Evolutionary conservation across 2,797 vertebrate genomes (phyloP).

Genomic region (Typhlichthys eigenmanni): DNA sequence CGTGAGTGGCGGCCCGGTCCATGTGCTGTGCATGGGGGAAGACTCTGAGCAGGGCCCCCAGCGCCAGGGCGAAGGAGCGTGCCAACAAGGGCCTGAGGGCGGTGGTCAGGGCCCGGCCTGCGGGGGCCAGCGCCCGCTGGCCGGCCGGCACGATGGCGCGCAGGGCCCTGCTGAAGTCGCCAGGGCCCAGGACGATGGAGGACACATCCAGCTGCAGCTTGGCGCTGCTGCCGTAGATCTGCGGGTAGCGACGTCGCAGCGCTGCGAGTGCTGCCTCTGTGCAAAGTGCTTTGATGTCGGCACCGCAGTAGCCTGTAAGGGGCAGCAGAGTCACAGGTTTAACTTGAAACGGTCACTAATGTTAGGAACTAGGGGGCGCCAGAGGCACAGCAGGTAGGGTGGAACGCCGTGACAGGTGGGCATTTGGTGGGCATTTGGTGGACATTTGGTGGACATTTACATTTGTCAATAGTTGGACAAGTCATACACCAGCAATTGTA

Average conservation of each 20-base stretch:
- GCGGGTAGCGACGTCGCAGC: constrained; percentile 92
- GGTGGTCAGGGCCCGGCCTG: constrained; percentile 88
- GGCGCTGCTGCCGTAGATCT: constrained; percentile 96
- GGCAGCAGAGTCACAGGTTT: background rate
- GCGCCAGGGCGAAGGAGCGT: constrained; percentile 82
- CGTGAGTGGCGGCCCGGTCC: constrained; percentile 86
- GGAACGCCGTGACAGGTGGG: too few relatives aligned
- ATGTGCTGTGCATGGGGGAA: constrained; percentile 93
- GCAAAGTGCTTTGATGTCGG: constrained; percentile 99
- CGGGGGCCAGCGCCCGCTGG: constrained; percentile 89
- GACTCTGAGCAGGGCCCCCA: constrained; percentile 88
- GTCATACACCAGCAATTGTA: too few relatives aligned
- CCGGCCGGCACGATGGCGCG: constrained; percentile 94
- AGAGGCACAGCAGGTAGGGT: too few relatives aligned
- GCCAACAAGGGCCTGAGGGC: constrained; percentile 90
- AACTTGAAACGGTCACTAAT: background rate
- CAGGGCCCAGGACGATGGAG: constrained; percentile 90
- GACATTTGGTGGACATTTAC: too few relatives aligned
- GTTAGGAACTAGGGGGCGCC: background rate
- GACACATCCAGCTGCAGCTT: constrained; percentile 92
- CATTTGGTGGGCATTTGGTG: too few relatives aligned
- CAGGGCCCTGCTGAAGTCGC: constrained; percentile 94
- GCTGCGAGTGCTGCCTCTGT: constrained; percentile 95
- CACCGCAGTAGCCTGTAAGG: constrained; percentile 92
- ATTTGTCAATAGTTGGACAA: too few relatives aligned